These are phyloP conservation scores for Schlechtendalia chinensis DNA, from an alignment of 1,140 invertebrate species.

Conservation along the genomic window DNA sequence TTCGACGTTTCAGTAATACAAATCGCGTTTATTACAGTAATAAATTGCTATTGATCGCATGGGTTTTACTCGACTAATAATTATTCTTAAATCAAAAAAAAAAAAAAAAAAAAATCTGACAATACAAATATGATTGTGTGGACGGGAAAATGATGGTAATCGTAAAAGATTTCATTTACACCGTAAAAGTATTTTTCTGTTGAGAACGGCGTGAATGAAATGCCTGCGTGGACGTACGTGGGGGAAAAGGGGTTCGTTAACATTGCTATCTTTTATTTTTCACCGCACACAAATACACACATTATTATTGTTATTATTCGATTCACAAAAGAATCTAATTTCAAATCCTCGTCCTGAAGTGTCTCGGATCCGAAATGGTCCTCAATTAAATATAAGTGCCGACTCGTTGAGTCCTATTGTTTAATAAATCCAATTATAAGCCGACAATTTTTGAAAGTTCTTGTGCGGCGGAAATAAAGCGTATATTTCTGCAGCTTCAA, in stretches of 20 bases:
- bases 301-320: conserved; percentile 34
- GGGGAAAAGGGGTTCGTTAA: not conserved
- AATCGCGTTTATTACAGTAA: too few species aligned
- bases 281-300: conserved; percentile 27
- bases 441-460: conserved; percentile 18
- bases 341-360: not conserved
- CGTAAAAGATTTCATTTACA: not conserved
- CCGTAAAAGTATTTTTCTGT: not conserved
- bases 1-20: too few species aligned
- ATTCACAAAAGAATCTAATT: conserved; percentile 28
- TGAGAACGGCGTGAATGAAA: not conserved
- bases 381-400: conserved; percentile 26
- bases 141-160: not conserved
- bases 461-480: not conserved
- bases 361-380: not conserved
- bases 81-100: too few species aligned
- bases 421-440: conserved; percentile 36
- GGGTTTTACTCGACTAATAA: too few species aligned
- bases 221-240: too few species aligned
- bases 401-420: conserved; percentile 5
- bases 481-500: too few species aligned
- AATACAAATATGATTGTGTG: not conserved
- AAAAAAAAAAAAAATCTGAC: too few species aligned
- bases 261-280: conserved; percentile 23
- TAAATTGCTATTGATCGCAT: too few species aligned